Evolutionary conservation across 2,797 vertebrate species (phyloP).

Genomic region (Synanceia verrucosa): DNA sequence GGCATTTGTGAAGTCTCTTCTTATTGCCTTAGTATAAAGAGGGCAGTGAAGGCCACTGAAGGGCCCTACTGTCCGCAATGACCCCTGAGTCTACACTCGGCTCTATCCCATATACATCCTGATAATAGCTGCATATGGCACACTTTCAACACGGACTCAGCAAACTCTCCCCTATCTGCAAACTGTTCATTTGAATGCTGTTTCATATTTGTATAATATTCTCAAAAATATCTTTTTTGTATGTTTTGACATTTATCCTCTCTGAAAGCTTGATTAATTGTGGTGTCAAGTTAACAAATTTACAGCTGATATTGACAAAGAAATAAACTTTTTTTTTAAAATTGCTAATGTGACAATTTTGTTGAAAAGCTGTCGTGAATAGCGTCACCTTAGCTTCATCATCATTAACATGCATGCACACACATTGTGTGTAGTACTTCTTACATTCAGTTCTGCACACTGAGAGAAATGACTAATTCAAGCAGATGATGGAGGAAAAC

Average conservation of each 20-base stretch:
- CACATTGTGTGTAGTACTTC: conserved; percentile 42
- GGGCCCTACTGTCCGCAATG: conserved; percentile 55
- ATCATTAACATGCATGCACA: conserved; percentile 27
- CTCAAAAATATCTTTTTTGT: neutral
- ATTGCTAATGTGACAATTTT: conserved; percentile 2
- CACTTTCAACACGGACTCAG: conserved; percentile 13
- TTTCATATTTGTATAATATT: neutral
- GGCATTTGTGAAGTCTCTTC: conserved; percentile 53
- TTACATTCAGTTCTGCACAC: conserved; percentile 35
- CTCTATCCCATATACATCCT: conserved; percentile 41
- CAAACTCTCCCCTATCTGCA: neutral
- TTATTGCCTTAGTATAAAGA: conserved; percentile 42
- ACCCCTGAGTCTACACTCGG: conserved; percentile 32
- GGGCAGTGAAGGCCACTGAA: conserved; percentile 45
- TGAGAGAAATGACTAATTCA: conserved; percentile 66
- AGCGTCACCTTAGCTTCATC: neutral
- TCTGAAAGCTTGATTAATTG: neutral
- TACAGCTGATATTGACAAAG: neutral
- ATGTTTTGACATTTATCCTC: neutral
- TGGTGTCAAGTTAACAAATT: neutral
- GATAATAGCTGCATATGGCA: conserved; percentile 38
- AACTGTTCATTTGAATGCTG: neutral
- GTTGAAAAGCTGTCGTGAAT: neutral
- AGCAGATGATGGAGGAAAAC: conserved; percentile 73
- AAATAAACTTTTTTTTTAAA: neutral